Base-by-base conservation (phyloP, 2,888 invertebrate genomes). In the Itoplectis maculator region DNA sequence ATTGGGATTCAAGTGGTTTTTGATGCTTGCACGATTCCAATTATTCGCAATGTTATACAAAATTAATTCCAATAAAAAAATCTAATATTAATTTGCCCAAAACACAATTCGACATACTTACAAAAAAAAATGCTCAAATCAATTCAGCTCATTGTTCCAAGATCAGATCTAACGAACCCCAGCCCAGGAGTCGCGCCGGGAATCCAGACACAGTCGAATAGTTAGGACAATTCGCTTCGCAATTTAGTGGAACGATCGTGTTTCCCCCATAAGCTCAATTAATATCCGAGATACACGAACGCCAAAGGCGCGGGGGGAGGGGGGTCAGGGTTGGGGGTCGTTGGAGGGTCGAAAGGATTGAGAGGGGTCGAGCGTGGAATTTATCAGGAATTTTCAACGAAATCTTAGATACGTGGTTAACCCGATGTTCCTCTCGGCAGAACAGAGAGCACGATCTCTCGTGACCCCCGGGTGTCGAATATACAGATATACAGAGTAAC, bases 371-470 rank as follows among this genome's bases (percentile, higher is more conserved):
- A 49, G 54, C 23, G 23, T 56, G 72, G 56, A 66, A 79, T 73
- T 73, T 73, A 47, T 73, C 40, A 65, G 79, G 63, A 79, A 70
- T 72, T 69, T 61, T 47, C 72, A n/a, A 56, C 23, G 65, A 79
- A 79, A 72, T 79, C 72, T 66, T 65, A 66, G 56, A 73, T 66
- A 72, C 61, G 56, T 66, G 79, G 66, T 72, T 51, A 73, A 79
- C 72, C 79, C 42, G 47, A 47, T 72, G 47, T 45, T 66, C 20
- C 72, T 72, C 51, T 56, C 54, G 56, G n/a, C 11, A 18, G 47
- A 73, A 73, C 72, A 37, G 20, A 40, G 37, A 37, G 15, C 65
- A 59, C 54, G 56, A 73, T 73, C 79, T 73, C 37, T 23, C 72
- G 72, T 72, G 45, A 78, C 78, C 66, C 78, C 66, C n/a, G 47